Conservation (phyloP, 2,888 invertebrate species). For the Drepanosiphum platanoidis region DNA sequence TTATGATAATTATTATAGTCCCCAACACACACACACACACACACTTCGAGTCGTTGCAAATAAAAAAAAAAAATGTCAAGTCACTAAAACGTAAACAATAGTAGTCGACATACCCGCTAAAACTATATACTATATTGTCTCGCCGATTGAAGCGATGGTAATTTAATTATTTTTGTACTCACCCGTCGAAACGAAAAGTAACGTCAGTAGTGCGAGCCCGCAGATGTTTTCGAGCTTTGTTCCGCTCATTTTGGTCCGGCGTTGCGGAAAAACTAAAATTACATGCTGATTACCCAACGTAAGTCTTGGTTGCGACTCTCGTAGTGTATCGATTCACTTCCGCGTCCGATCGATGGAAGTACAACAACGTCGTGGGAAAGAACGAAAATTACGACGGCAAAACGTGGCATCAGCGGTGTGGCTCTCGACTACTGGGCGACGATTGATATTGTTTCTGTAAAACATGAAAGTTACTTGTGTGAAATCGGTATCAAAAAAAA, state of each 20-base stretch:
- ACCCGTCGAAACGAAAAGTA: background rate
- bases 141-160: no score
- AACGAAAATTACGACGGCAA: background rate
- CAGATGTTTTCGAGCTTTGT: no score
- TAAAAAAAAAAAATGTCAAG: no score
- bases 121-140: no score
- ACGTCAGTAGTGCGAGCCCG: background rate
- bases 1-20: no score
- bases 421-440: background rate
- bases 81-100: no score
- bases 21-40: no score
- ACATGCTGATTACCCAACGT: conserved; percentile 1
- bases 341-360: background rate
- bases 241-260: background rate
- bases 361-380: background rate
- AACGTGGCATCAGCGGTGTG: conserved; percentile 1
- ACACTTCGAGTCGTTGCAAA: no score
- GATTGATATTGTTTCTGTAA: background rate
- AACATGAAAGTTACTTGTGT: background rate
- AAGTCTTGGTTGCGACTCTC: background rate
- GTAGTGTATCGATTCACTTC: no score
- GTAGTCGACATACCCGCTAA: no score
- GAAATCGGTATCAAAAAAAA: background rate
- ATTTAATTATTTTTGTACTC: no score
- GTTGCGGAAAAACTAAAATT: background rate